Evolutionary conservation across 37 sponge, comb jelly and placozoan genomes (phyloP), one percentile per base, ranked within the genome.

Genomic region (Agelas oroides): DNA sequence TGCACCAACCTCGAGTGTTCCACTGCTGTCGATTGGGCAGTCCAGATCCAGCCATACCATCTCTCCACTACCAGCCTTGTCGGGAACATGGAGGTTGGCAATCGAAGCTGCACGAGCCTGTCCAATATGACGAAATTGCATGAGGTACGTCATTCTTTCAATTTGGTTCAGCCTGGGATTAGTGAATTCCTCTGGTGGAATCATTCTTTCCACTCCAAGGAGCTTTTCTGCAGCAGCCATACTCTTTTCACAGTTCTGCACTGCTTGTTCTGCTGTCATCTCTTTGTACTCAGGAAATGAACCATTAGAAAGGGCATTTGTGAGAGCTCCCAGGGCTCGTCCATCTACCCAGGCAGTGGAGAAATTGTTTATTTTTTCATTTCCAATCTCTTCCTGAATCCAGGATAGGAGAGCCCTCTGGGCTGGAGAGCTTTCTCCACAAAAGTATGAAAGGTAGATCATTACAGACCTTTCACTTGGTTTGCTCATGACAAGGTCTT

Each of bases 361-460:
- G 74, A 94, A 85, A 80, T 89, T 83, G 63, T 36, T 65, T 38
- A 95, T 79, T 14, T 86, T 67, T 54, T 88, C 78, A 15, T 83
- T 71, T 1, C 83, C 84, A 8, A 89, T 86, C 71, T 85, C 78
- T 30, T 77, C 54, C 53, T 89, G 72, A 38, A 95, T 64, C 96
- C 96, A 95, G 56, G 79, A 75, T 53, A 92, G 71, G 17, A 95
- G 90, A 18, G 40, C 30, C 70, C 69, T 86, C 53, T 86, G 68
- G 23, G 86, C 92, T 1, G 90, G 79, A 1, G 96, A 92, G 8
- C 64, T 88, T 1, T 54, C 36, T 61, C 84, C 73, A 86, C 86
- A 92, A 82, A 89, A 95, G 79, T 92, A 95, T 3, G 90, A 85
- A 21, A 95, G 83, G 80, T 95, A 95, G 27, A 85, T 89, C 93